Evolutionary conservation across 2,797 vertebrate genomes (phyloP).

Genomic region (Cynopterus sphinx): DNA sequence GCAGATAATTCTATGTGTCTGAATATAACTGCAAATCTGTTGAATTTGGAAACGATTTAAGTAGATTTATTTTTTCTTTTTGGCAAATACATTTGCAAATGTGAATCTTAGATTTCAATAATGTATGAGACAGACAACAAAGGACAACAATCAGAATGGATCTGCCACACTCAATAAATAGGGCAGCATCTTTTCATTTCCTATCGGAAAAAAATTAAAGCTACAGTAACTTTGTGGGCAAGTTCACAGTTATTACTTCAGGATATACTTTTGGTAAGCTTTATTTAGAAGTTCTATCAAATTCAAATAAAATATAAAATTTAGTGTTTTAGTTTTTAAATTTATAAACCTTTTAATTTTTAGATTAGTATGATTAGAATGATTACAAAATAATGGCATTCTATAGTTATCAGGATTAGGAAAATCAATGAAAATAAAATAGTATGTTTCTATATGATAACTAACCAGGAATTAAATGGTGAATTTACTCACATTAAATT

Average conservation of each 20-base stretch:
- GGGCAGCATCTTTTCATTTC: background rate
- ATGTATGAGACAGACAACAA: background rate
- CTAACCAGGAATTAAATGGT: background rate
- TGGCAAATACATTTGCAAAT: background rate
- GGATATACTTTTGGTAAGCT: background rate
- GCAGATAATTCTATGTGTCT: background rate
- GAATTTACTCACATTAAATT: background rate
- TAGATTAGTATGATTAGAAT: background rate
- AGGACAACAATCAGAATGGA: constrained; percentile 35
- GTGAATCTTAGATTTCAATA: background rate
- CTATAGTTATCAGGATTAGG: background rate
- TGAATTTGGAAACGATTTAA: background rate
- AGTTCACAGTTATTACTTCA: background rate
- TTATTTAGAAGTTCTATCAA: background rate
- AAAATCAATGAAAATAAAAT: constrained; percentile 43
- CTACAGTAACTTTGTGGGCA: background rate
- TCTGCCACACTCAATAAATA: background rate
- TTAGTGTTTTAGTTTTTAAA: background rate
- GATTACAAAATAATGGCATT: background rate
- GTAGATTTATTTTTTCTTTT: background rate
- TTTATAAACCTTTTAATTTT: background rate
- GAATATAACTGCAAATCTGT: background rate
- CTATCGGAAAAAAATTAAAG: background rate
- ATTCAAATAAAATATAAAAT: constrained; percentile 4
- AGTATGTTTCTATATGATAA: background rate